phyloP scores from a whole-genome alignment of 2,888 invertebrate species.

The Aspidiotus destructor region DNA sequence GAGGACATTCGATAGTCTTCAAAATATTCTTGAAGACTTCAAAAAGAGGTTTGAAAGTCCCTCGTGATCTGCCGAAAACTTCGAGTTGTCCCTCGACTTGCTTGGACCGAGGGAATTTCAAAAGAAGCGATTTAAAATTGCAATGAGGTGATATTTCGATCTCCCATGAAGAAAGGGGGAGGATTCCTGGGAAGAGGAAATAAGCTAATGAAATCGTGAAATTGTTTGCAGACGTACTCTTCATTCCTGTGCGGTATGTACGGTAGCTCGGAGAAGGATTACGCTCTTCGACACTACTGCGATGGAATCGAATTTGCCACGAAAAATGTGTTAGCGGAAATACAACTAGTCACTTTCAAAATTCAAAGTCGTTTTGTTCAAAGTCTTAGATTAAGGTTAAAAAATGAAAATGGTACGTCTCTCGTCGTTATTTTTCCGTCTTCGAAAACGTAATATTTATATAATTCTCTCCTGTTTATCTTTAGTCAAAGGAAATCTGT shows the following conservation, averaged over 20 bases:
- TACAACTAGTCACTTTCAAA: constrained; percentile 18
- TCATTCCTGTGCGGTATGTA: constrained; percentile 19
- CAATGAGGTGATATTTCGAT: neutral
- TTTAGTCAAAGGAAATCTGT: constrained; percentile 18
- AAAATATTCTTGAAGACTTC: no score
- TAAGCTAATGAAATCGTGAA: neutral
- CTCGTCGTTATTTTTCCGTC: neutral
- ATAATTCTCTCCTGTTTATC: neutral
- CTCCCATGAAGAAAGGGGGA: neutral
- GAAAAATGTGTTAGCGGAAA: constrained; percentile 16
- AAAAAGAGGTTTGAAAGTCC: no score
- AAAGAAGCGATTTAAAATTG: neutral
- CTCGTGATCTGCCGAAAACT: no score
- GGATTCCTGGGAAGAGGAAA: no score
- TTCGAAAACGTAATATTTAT: neutral
- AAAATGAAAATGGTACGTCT: constrained; percentile 17
- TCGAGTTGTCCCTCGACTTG: no score
- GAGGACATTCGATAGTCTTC: no score
- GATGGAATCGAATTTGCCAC: constrained; percentile 25
- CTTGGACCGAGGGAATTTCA: no score
- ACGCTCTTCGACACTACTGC: constrained; percentile 11
- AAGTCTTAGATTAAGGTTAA: constrained; percentile 3
- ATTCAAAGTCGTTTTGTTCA: constrained; percentile 20
- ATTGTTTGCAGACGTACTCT: constrained; percentile 19
- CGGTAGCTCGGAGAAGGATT: constrained; percentile 12